Evolutionary conservation across 1,140 invertebrate species (phyloP).

Genomic region (Polyergus mexicanus): DNA sequence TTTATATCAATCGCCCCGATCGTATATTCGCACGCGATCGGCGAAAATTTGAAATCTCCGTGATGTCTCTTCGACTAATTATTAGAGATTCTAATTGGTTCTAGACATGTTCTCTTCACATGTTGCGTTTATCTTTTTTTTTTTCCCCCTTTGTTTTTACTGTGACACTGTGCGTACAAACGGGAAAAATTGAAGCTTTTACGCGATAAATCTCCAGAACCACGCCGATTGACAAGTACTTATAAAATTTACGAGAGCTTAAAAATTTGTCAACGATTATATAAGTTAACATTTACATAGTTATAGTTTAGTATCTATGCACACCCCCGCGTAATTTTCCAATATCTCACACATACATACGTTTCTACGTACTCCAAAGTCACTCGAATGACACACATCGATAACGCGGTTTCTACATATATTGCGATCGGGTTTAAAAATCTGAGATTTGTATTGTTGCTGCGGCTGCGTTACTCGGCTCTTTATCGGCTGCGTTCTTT

Average conservation of each 20-base stretch:
- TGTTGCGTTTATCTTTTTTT: neutral
- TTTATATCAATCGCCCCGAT: slow-evolving; percentile 27
- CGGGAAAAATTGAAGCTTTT: slow-evolving; percentile 35
- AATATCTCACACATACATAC: slow-evolving; percentile 19
- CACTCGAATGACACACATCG: slow-evolving; percentile 42
- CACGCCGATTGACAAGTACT: slow-evolving; percentile 55
- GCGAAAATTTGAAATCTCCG: slow-evolving; percentile 13
- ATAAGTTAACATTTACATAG: slow-evolving; percentile 57
- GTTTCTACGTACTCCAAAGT: slow-evolving; percentile 19
- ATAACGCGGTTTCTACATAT: slow-evolving; percentile 36
- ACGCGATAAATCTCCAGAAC: slow-evolving; percentile 60
- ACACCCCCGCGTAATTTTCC: slow-evolving; percentile 8
- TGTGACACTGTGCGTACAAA: slow-evolving; percentile 36
- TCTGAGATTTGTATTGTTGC: slow-evolving; percentile 36
- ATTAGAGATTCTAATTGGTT: slow-evolving; percentile 32
- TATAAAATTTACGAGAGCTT: slow-evolving; percentile 61
- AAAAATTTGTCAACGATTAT: slow-evolving; percentile 61
- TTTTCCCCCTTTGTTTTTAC: neutral
- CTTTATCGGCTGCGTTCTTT: slow-evolving; percentile 8
- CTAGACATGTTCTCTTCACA: slow-evolving; percentile 6
- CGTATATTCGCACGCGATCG: neutral
- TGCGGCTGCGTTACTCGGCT: neutral
- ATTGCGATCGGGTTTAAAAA: slow-evolving; percentile 29
- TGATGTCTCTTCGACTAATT: neutral
- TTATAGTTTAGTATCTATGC: slow-evolving; percentile 39